Base-by-base conservation (phyloP, 2,888 invertebrate species). In the Trachelus stipa region DNA sequence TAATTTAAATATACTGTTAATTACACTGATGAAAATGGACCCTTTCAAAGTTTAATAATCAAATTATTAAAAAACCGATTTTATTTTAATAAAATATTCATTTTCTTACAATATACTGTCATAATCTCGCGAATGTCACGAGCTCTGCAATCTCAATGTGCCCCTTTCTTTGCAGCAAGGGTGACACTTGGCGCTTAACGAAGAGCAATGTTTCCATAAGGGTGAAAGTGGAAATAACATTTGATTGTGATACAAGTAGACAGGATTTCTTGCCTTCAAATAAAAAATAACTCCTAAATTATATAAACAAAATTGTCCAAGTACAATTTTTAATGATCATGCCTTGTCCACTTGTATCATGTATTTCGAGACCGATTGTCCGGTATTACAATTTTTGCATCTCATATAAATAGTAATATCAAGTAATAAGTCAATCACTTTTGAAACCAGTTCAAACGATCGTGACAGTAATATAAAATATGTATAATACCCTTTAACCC, bases 71-170 rank as follows among this genome's bases (percentile, higher is more conserved):
- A 79, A 79, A 73, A 73, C 68, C 68, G 35, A 76, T 34, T 79
- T 79, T 73, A 68, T 77, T 78, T 76, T 76, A 76, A 74, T 79
- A 79, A 79, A 79, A 79, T 79, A 79, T 76, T 35, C 76, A 73
- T 30, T 74, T 34, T 74, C 35, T 35, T 74, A 74, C 35, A 74
- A 35, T 74, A 71, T 15, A 71, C 33, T 34, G 71, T 71, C 56
- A 56, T 23, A 6, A 23, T 56, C 56, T 56, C 56, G 56, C 23
- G 9, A 56, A 23, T 9, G 56, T 56, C 56, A 56, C 23, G 56
- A 56, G 9, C 9, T 56, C 9, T 56, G 23, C 0, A 40, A 40
- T 40, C 1, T 23, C 23, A 40, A 23, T 2, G 15, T 23, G 56
- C 2, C 40, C 15, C 56, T 56, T 56, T 56, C 23, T 23, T 40